Conservation (phyloP, 2,797 vertebrate genomes). For the Takifugu ocellatus region DNA sequence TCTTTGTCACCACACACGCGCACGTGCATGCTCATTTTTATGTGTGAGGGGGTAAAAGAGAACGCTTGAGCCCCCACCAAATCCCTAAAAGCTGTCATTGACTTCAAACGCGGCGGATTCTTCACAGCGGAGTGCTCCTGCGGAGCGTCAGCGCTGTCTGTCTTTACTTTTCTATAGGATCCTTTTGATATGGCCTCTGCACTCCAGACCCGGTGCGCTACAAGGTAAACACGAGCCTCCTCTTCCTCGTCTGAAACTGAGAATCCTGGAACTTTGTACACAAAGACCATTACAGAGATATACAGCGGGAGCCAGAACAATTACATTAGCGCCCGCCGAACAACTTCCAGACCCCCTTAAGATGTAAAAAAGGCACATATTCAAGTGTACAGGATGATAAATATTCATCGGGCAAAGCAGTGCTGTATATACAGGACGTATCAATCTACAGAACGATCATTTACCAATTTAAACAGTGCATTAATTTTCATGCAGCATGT, state of each 20-base stretch:
- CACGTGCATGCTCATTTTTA: constrained; percentile 44
- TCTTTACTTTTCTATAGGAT: constrained; percentile 58
- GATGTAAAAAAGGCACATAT: constrained; percentile 14
- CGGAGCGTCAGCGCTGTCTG: constrained; percentile 31
- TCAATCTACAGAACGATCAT: constrained; percentile 45
- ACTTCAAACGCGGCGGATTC: constrained; percentile 61
- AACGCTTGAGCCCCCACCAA: constrained; percentile 54
- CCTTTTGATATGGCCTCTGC: constrained; percentile 53
- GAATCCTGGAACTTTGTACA: background rate
- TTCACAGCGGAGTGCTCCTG: constrained; percentile 55
- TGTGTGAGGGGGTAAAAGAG: constrained; percentile 49
- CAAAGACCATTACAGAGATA: constrained; percentile 9
- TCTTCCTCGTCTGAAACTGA: constrained; percentile 18
- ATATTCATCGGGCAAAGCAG: constrained; percentile 23
- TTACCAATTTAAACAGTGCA: constrained; percentile 57
- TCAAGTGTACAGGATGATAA: constrained; percentile 1
- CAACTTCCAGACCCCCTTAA: constrained; percentile 13
- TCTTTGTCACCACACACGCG: constrained; percentile 48
- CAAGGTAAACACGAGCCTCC: constrained; percentile 14
- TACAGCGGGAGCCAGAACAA: background rate
- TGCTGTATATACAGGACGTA: constrained; percentile 9
- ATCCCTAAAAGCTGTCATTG: constrained; percentile 72
- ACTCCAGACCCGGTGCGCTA: constrained; percentile 30
- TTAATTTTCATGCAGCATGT: constrained; percentile 53
- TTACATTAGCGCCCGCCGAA: background rate